Base-by-base conservation (phyloP, 2,113 vertebrate genomes). In the Menidia beryllina region DNA sequence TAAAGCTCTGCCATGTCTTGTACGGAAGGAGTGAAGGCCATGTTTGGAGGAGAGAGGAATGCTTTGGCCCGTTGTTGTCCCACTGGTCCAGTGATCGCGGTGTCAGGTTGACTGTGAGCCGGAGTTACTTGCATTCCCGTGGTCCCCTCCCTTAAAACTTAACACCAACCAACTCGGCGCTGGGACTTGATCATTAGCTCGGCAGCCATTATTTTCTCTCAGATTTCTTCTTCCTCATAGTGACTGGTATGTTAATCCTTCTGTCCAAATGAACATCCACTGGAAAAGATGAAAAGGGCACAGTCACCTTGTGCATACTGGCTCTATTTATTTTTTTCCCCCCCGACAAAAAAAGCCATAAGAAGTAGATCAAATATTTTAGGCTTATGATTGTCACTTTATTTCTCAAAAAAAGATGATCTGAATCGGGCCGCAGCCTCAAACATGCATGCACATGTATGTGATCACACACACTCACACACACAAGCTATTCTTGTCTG, bases 91-190 rank as follows among this genome's bases (percentile, higher is more conserved):
- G 58, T 65, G 75, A 76, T 75, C 77, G 57, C 2, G 87, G 89
- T 91, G 85, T 92, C 91, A 77, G 84, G 82, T 92, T 90, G 62
- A 83, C 82, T 75, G 63, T 66, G 86, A 81, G 59, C 69, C 78
- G 5, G 20, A 77, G 71, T 84, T 84, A 55, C 75, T 77, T 38
- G 49, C 81, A 90, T 89, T 89, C 89, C 85, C 86, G 39, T 69
- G 57, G 27, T 77, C 85, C 80, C 72, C 77, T 82, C 83, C 88
- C 86, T 78, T 57, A 73, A 85, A 84, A 87, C 75, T 78, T 54
- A 83, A 77, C 72, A 67, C 80, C 77, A 14, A 75, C 47, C 56
- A 41, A 27, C 55, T 53, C 51, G 45, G 57, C 12, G 3, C 70
- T 52, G 72, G 25, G 34, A 69, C 56, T 17, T 41, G 68, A 80